phyloP scores from a whole-genome alignment of 2,888 invertebrate species.

The Sinhomidia bicolor region DNA sequence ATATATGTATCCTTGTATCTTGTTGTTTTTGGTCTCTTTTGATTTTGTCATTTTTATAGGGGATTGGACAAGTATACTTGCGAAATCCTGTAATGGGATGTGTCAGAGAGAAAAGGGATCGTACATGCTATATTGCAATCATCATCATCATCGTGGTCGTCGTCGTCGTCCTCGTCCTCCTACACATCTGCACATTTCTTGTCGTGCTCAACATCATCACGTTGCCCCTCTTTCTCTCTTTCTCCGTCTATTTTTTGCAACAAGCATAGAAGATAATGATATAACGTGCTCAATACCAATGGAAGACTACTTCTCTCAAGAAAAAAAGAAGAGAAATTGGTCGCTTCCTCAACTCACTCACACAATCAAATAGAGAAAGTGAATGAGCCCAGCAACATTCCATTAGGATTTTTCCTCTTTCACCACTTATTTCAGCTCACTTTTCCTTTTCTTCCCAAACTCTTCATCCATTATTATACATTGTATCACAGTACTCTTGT shows the following conservation, averaged over 20 bases:
- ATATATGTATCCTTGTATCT: background rate
- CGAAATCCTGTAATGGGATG: conserved; percentile 29
- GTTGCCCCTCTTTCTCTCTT: too few species aligned
- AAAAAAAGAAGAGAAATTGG: conserved; percentile 1
- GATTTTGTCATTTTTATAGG: conserved; percentile 19
- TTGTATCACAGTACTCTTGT: background rate
- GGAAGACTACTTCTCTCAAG: too few species aligned
- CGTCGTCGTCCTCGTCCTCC: background rate
- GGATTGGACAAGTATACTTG: too few species aligned
- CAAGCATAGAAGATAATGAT: background rate
- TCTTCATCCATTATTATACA: background rate
- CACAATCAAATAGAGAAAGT: conserved; percentile 2
- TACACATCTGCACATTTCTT: too few species aligned
- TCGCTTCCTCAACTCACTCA: conserved; percentile 18
- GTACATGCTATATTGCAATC: conserved; percentile 19
- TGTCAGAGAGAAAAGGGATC: conserved; percentile 17
- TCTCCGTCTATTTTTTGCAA: too few species aligned
- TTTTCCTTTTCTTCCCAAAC: too few species aligned
- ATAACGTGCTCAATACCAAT: background rate
- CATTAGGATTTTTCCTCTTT: conserved; percentile 26
- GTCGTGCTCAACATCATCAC: background rate
- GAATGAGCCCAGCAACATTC: conserved; percentile 4
- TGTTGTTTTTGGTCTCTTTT: conserved; percentile 6
- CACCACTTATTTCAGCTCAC: conserved; percentile 14
- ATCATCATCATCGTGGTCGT: background rate